These are phyloP conservation scores for Cartodere bifasciata DNA, from an alignment of 2,888 invertebrate species.

Conservation along the genomic window DNA sequence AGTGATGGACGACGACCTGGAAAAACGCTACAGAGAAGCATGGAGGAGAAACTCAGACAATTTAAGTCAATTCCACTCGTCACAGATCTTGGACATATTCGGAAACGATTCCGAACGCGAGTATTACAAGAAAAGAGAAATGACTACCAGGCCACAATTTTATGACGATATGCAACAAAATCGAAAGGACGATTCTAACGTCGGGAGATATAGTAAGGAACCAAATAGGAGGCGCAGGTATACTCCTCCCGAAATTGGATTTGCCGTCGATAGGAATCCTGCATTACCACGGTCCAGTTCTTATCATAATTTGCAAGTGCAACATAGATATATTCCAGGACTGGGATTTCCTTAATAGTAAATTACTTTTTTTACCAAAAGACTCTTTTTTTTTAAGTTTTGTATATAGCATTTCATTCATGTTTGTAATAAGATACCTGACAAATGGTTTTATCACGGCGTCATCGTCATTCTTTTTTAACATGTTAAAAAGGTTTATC, in stretches of 20 bases:
- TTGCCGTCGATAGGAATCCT: constrained; percentile 37
- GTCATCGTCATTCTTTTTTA: too few relatives aligned
- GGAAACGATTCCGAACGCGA: constrained; percentile 47
- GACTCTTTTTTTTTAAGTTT: too few relatives aligned
- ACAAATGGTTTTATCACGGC: too few relatives aligned
- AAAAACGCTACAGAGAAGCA: constrained; percentile 51
- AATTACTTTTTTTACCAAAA: too few relatives aligned
- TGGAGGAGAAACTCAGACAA: constrained; percentile 53
- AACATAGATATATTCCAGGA: constrained; percentile 36
- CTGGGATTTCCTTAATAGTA: constrained; percentile 11
- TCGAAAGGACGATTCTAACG: constrained; percentile 34
- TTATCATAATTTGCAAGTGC: constrained; percentile 51
- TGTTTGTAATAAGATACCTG: too few relatives aligned
- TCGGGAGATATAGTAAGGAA: constrained; percentile 34
- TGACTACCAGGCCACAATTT: constrained; percentile 13
- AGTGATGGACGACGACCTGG: constrained; percentile 43
- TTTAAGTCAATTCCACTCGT: constrained; percentile 46
- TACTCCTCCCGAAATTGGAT: constrained; percentile 36
- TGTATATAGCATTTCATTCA: too few relatives aligned
- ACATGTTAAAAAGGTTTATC: too few relatives aligned
- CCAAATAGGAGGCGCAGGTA: constrained; percentile 38
- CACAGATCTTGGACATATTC: constrained; percentile 54
- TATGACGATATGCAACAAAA: constrained; percentile 25
- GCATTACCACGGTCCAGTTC: constrained; percentile 39
- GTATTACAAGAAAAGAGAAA: constrained; percentile 35